Conservation (phyloP, 2,888 invertebrate species). For the Hofmannophila pseudospretella region DNA sequence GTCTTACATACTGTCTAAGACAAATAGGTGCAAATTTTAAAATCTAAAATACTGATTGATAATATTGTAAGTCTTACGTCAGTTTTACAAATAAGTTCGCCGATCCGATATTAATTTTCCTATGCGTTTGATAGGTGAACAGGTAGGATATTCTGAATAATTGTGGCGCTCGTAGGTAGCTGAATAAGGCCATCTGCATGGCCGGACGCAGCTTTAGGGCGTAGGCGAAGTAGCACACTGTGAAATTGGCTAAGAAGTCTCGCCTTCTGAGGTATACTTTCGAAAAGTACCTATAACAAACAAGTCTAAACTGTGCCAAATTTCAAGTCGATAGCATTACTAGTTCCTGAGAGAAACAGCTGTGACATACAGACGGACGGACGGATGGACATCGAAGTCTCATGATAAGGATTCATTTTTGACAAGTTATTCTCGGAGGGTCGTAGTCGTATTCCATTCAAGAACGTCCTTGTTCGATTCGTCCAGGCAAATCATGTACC, state of each 20-base stretch:
- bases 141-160: constrained; percentile 62
- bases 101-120: constrained; percentile 58
- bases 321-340: too few relatives aligned
- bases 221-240: constrained; percentile 54
- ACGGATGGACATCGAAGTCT: too few relatives aligned
- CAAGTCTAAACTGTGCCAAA: too few relatives aligned
- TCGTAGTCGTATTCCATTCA: too few relatives aligned
- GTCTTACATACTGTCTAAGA: too few relatives aligned
- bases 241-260: constrained; percentile 60
- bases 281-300: constrained; percentile 62
- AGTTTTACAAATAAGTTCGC: constrained; percentile 64
- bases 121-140: constrained; percentile 58
- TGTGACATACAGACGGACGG: too few relatives aligned
- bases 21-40: too few relatives aligned
- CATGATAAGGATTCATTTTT: background rate
- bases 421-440: too few relatives aligned
- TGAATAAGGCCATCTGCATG: constrained; percentile 45
- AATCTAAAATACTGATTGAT: too few relatives aligned
- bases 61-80: constrained; percentile 40
- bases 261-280: constrained; percentile 50
- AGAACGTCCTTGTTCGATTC: too few relatives aligned
- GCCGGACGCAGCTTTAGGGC: constrained; percentile 29
- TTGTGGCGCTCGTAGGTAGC: constrained; percentile 58
- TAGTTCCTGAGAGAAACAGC: too few relatives aligned
- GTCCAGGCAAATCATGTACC: too few relatives aligned